Evolutionary conservation across 2,797 vertebrate genomes (phyloP).

Genomic region (Syndactyla subalaris): DNA sequence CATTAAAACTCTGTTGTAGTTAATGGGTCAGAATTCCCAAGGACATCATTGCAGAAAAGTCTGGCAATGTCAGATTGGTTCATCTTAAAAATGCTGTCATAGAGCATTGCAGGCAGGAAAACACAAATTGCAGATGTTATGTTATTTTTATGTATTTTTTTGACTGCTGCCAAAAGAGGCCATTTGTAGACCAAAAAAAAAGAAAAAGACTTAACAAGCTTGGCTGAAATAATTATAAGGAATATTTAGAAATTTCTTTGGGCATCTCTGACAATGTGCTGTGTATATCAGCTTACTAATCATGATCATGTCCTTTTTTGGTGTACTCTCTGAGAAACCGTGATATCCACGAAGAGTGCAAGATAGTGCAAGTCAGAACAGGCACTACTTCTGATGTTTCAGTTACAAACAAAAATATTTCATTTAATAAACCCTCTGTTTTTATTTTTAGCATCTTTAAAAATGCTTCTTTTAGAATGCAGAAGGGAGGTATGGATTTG

Average conservation of each 20-base stretch:
- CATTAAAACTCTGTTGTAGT: neutral
- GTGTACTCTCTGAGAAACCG: neutral
- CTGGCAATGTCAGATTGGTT: neutral
- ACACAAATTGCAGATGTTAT: neutral
- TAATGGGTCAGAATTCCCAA: slow-evolving; percentile 28
- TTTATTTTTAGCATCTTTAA: neutral
- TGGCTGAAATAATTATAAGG: neutral
- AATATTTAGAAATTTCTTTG: neutral
- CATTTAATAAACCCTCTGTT: neutral
- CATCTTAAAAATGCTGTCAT: slow-evolving; percentile 20
- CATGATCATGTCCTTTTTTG: neutral
- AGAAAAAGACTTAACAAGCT: neutral
- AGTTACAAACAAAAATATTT: neutral
- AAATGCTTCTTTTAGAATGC: neutral
- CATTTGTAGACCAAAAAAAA: neutral
- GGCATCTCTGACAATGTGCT: neutral
- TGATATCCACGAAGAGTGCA: neutral
- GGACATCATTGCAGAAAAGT: neutral
- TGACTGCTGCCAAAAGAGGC: slow-evolving; percentile 16
- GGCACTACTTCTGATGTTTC: neutral
- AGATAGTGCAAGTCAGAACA: neutral
- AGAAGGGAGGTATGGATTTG: neutral
- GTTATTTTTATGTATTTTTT: neutral
- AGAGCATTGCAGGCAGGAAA: slow-evolving; percentile 33
- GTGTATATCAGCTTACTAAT: neutral